Conservation (phyloP, 2,113 vertebrate species). For the Urocolius indicus region DNA sequence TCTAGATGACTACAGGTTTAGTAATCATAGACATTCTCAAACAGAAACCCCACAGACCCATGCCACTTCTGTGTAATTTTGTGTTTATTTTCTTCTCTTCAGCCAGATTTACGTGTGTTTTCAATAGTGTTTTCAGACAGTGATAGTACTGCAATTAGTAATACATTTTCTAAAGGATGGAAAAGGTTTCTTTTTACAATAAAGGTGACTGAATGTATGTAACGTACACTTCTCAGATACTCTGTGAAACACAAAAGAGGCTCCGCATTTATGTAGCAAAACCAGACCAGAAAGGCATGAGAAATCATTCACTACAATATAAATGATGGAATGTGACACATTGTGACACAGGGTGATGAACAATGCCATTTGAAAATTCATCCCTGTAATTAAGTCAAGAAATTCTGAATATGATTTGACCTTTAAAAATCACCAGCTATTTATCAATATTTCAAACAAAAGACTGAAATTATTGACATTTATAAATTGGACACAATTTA, state of each 20-base stretch:
- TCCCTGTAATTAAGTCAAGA: conserved; percentile 34
- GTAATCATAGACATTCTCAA: neutral
- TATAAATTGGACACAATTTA: neutral
- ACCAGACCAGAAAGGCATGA: neutral
- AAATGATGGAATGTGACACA: neutral
- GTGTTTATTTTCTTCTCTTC: neutral
- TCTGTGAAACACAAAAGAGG: neutral
- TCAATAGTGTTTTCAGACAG: neutral
- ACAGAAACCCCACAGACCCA: neutral
- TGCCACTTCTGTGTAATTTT: neutral
- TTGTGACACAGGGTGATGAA: neutral
- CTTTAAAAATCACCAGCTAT: conserved; percentile 24
- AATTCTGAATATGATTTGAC: conserved; percentile 5
- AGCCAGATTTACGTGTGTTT: neutral
- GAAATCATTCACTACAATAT: neutral
- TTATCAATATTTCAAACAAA: conserved; percentile 2
- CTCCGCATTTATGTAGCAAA: neutral
- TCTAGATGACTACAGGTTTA: neutral
- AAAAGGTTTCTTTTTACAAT: neutral
- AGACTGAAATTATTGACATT: neutral
- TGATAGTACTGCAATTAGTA: neutral
- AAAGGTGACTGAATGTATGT: neutral
- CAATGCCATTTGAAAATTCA: conserved; percentile 12
- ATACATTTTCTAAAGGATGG: neutral
- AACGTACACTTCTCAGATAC: neutral